Evolutionary conservation across 2,113 vertebrate species (phyloP).

Genomic region (Sorex fumeus): DNA sequence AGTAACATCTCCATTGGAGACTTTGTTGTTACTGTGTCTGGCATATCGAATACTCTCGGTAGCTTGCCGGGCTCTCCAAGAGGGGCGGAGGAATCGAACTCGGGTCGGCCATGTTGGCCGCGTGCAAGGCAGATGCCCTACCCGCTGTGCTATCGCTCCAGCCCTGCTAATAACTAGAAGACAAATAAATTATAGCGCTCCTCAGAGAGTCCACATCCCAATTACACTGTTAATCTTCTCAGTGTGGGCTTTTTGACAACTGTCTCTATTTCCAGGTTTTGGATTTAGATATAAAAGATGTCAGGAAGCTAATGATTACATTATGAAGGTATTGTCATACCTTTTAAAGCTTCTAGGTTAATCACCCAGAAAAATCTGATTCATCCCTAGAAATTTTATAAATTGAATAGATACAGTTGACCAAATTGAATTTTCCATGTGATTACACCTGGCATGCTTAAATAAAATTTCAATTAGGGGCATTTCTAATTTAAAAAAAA

Average conservation of each 20-base stretch:
- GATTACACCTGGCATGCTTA: slow-evolving; percentile 34
- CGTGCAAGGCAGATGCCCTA: too few species aligned
- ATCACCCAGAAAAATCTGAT: slow-evolving; percentile 47
- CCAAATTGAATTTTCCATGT: slow-evolving; percentile 30
- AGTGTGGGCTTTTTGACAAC: slow-evolving; percentile 31
- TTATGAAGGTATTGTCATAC: neutral
- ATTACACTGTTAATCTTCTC: neutral
- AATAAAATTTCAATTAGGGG: slow-evolving; percentile 59
- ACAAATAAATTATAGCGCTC: slow-evolving; percentile 4
- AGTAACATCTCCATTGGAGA: too few species aligned
- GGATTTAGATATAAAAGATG: neutral
- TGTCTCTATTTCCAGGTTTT: slow-evolving; percentile 39
- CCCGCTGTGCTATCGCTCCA: too few species aligned
- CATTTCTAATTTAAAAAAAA: slow-evolving; percentile 55
- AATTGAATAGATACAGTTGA: slow-evolving; percentile 44
- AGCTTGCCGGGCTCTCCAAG: too few species aligned
- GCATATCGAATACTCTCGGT: too few species aligned
- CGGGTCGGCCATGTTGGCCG: too few species aligned
- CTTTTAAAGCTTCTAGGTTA: slow-evolving; percentile 36
- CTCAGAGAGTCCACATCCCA: neutral
- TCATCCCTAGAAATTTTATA: slow-evolving; percentile 51
- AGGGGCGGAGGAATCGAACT: too few species aligned
- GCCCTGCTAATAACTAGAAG: too few species aligned
- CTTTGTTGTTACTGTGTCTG: too few species aligned
- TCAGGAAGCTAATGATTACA: slow-evolving; percentile 45